phyloP scores from a whole-genome alignment of 2,888 invertebrate genomes.

The Gortyna flavago region DNA sequence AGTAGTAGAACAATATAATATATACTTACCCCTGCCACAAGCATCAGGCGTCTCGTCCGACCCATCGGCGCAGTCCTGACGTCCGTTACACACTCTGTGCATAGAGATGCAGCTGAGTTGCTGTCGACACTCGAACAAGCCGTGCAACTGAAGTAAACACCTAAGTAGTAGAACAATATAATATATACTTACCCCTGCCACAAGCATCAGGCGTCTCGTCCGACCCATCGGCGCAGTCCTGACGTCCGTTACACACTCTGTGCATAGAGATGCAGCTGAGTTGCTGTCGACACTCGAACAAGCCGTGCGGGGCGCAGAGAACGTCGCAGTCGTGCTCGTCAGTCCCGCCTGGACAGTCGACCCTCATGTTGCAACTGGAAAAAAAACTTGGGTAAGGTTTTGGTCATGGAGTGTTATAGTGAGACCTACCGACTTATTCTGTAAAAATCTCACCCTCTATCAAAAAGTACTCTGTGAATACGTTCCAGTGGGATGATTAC shows the following conservation, averaged over 20 bases:
- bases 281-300: conserved; percentile 91
- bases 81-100: conserved; percentile 82
- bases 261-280: conserved; percentile 86
- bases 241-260: conserved; percentile 84
- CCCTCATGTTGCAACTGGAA: conserved; percentile 90
- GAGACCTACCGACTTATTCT: too few species aligned
- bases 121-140: conserved; percentile 90
- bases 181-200: conserved; percentile 66
- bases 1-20: neutral
- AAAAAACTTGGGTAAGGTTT: neutral
- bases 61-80: conserved; percentile 92
- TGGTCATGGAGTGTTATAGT: too few species aligned
- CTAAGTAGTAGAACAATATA: too few species aligned
- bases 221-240: conserved; percentile 93
- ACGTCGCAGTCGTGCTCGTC: conserved; percentile 92
- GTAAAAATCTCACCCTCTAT: too few species aligned
- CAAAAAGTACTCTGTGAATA: too few species aligned
- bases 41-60: conserved; percentile 91
- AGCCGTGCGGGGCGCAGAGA: conserved; percentile 73
- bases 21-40: conserved; percentile 73
- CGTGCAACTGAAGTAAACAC: conserved; percentile 38
- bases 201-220: conserved; percentile 91
- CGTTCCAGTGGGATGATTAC: too few species aligned
- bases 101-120: conserved; percentile 89
- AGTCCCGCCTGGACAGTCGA: conserved; percentile 93